Evolutionary conservation across 2,797 vertebrate species (phyloP), one percentile per base, ranked within the genome.

Genomic region (Hoplostethus atlanticus): DNA sequence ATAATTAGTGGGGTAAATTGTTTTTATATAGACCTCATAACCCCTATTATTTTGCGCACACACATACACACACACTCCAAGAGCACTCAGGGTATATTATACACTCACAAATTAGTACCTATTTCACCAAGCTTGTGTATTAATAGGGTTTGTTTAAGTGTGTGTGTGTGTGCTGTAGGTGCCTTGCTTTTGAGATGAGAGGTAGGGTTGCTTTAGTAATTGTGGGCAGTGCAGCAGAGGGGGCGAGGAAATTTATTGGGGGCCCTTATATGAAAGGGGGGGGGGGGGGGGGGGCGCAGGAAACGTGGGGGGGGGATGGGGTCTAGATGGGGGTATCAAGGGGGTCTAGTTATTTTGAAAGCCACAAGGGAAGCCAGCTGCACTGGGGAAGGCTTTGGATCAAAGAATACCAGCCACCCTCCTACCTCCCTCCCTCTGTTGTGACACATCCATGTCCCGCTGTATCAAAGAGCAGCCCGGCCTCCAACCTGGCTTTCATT

Each of bases 341-440:
- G 71, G 86, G 86, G 71, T 86, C 84, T 88, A 84, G 86, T 89
- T 90, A 94, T 93, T 91, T 91, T 91, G 79, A 81, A 92, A 94
- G 71, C 91, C 83, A 80, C 83, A 91, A 88, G 92, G 90, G 93
- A 95, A 87, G 71, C 84, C 86, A 89, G 89, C 89, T 95, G 77
- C 72, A 88, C 79, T 78, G 86, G 72, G 88, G 89, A 93, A 90
- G 80, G 90, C 74, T 81, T 84, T 81, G 84, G 83, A 93, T 90
- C 89, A 90, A 93, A 94, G 91, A 92, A 68, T 73, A 28, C 56
- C 76, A 88, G 64, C 79, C 71, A 82, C 85, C 68, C 82, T 81
- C 50, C 38, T 70, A 48, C 74, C 64, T 46, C 77, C 73, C 82
- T 55, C 73, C 68, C 46, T 67, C 80, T 64, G 11, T 83, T 83